phyloP scores from a whole-genome alignment of 2,797 vertebrate species.

The Aplochiton taeniatus region DNA sequence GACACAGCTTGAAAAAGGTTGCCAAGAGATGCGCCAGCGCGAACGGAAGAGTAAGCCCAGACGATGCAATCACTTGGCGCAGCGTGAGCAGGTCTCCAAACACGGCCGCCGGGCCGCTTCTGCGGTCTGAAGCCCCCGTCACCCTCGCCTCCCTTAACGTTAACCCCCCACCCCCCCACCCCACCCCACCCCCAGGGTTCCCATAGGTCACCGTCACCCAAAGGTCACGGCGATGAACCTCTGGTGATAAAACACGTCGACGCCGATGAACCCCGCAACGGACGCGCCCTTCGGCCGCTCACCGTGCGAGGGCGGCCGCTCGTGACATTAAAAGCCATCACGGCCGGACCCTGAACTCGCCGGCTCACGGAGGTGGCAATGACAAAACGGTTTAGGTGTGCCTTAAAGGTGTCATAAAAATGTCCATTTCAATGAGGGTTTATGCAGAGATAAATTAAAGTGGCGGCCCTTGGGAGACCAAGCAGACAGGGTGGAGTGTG shows the following conservation, averaged over 20 bases:
- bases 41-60: conserved; percentile 68
- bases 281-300: not conserved
- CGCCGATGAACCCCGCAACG: conserved; percentile 32
- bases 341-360: not conserved
- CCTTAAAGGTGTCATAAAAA: conserved; percentile 24
- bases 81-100: conserved; percentile 71
- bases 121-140: conserved; percentile 40
- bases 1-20: conserved; percentile 65
- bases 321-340: not conserved
- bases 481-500: no score
- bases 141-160: conserved; percentile 60
- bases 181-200: conserved; percentile 45
- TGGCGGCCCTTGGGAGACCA: no score
- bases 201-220: conserved; percentile 42
- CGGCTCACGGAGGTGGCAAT: conserved; percentile 13
- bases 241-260: conserved; percentile 49
- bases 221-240: conserved; percentile 38
- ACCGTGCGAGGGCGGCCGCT: not conserved
- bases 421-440: not conserved
- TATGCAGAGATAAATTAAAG: conserved; percentile 6
- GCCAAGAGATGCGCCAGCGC: conserved; percentile 35
- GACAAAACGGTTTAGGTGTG: conserved; percentile 4
- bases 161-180: conserved; percentile 59
- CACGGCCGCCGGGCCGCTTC: conserved; percentile 48
- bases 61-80: conserved; percentile 76